Evolutionary conservation across 2,888 invertebrate species (phyloP).

Genomic region (Drosophila anomelani): DNA sequence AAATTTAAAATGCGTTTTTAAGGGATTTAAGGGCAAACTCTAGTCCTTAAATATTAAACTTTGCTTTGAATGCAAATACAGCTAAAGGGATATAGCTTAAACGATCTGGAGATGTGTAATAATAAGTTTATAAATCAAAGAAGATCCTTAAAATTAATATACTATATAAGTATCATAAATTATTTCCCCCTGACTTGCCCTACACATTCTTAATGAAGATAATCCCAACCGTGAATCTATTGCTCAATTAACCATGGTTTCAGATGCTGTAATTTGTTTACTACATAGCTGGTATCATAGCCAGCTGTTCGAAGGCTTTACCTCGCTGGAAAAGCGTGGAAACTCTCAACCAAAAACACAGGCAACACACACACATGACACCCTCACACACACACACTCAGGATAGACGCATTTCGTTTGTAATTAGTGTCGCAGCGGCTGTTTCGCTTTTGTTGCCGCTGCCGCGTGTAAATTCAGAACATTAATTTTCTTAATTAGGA

Average conservation of each 20-base stretch:
- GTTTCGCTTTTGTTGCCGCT: conserved; percentile 61
- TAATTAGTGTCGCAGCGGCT: conserved; percentile 78
- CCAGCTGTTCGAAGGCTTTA: conserved; percentile 40
- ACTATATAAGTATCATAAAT: background rate
- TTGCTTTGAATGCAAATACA: background rate
- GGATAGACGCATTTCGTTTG: conserved; percentile 65
- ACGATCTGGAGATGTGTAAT: too few species aligned
- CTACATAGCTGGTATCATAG: conserved; percentile 11
- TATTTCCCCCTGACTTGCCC: background rate
- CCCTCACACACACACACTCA: conserved; percentile 1
- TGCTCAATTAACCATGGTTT: conserved; percentile 30
- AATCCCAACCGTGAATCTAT: conserved; percentile 6
- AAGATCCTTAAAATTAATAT: background rate
- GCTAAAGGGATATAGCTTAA: too few species aligned
- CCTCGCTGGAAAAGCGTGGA: conserved; percentile 3
- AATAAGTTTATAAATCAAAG: background rate
- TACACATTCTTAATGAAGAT: background rate
- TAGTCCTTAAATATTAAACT: too few species aligned
- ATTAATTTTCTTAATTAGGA: conserved; percentile 80
- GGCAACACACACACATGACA: background rate
- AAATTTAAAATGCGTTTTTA: conserved; percentile 3
- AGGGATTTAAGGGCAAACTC: background rate
- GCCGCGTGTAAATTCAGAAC: conserved; percentile 70
- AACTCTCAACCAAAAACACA: conserved; percentile 10
- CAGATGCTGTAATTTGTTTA: conserved; percentile 19